Evolutionary conservation across 2,888 invertebrate genomes (phyloP), one percentile per base, ranked within the genome.

Genomic region (Agelastica alni): DNA sequence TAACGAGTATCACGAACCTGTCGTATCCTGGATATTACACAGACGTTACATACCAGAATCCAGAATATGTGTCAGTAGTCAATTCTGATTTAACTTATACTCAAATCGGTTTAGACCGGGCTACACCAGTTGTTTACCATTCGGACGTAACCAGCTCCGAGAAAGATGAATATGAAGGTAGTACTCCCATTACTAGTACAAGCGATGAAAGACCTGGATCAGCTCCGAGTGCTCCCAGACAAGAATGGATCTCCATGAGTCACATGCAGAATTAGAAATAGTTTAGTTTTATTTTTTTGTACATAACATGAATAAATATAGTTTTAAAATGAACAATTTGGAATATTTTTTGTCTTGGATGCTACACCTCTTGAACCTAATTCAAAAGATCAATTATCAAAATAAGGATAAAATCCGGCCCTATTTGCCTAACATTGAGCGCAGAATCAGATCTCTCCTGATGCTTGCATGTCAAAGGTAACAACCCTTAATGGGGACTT

Each of bases 1-100:
- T 74, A 12, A 61, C 72, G 4, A 74, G 73, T 45, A 66, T 77
- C 43, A 73, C 76, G 10, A 77, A 75, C 51, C 61, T 77, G 5
- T 64, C 75, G 2, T 77, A 77, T 59, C 69, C 74, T 0, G 68
- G 73, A 31, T 77, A 76, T 54, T 77, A 76, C 58, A 70, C 70
- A 20, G 77, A 77, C 65, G 34, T 75, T 63, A 69, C 73, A 42
- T 76, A 77, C 51, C 76, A 75, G 58, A 70, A 68, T 46, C 71
- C 74, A 0, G 76, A 75, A 49, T 75, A 76, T 44, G 46, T 75
- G 42, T 68, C 74, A 5, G 64, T 75, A 26, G 65, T 73, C 9
- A 75, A 69, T 57, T 65, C 71, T 5, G 75, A 75, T 43, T 62
- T 71, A 16, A 69, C 65, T 42, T 73, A 74, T 53, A 58, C 70